Percentiles rank a stretch among this genome's conserved stretches.
Conservation (phyloP, 2,113 vertebrate genomes). For the Cranoglanis bouderius region DNA sequence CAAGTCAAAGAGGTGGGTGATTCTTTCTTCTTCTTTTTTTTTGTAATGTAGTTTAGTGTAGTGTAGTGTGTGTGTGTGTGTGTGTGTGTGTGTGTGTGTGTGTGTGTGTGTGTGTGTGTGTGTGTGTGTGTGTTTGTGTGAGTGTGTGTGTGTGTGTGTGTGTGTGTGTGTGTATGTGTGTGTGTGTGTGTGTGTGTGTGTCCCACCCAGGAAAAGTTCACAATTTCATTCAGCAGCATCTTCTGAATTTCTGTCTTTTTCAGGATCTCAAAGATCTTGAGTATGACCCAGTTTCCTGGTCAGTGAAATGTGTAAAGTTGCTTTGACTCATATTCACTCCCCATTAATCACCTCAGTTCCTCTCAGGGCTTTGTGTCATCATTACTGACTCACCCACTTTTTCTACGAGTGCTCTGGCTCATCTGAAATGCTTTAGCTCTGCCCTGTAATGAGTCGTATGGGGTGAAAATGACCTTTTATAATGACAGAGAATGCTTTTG, state of each 20-base stretch:
- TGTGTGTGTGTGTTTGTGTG: neutral
- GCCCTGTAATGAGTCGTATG: slow-evolving; percentile 9
- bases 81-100: neutral
- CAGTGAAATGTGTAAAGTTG: slow-evolving; percentile 28
- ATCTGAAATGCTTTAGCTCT: slow-evolving; percentile 50
- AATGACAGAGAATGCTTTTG: slow-evolving; percentile 8
- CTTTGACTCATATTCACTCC: slow-evolving; percentile 39
- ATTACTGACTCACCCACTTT: slow-evolving; percentile 49
- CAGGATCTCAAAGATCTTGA: neutral
- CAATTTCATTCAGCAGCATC: neutral
- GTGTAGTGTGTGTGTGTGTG: neutral
- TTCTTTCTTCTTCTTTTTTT: neutral
- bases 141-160: neutral
- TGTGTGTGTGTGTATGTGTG: neutral
- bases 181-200: neutral
- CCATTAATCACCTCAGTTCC: slow-evolving; percentile 52
- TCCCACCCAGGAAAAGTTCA: neutral
- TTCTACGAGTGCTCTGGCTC: slow-evolving; percentile 35
- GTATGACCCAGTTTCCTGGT: slow-evolving; percentile 46
- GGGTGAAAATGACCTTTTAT: slow-evolving; percentile 2
- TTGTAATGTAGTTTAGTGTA: neutral
- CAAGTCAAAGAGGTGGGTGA: neutral
- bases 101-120: neutral
- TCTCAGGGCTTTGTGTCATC: slow-evolving; percentile 45
- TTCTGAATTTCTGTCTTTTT: neutral